These are phyloP conservation scores for Emmelina monodactyla DNA, from an alignment of 2,888 invertebrate genomes.

Conservation along the genomic window DNA sequence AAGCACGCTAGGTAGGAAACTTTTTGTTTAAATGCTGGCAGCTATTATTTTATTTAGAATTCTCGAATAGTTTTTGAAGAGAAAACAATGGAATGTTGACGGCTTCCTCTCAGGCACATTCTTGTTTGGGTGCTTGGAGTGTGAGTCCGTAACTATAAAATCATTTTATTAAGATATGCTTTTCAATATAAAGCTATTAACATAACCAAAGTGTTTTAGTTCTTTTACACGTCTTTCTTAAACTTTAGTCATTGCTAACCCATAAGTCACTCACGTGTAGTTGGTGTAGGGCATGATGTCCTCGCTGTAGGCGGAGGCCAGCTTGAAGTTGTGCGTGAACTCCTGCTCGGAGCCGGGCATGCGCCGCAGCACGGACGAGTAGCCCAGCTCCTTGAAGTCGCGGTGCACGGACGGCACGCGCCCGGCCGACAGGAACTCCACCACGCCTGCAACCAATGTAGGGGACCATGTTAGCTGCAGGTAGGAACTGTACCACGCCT, in stretches of 20 bases:
- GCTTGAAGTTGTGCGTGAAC: constrained; percentile 95
- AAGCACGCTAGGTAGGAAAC: too few species aligned
- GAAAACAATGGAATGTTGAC: too few species aligned
- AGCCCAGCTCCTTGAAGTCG: constrained; percentile 96
- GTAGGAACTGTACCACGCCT: constrained; percentile 96
- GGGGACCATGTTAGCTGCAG: too few species aligned
- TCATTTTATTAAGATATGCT: too few species aligned
- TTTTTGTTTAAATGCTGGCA: too few species aligned
- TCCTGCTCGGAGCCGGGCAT: constrained; percentile 89
- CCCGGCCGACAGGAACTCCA: constrained; percentile 93
- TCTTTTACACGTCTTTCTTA: neutral
- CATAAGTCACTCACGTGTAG: constrained; percentile 84
- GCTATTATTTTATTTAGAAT: too few species aligned
- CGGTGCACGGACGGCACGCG: constrained; percentile 90
- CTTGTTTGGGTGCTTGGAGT: too few species aligned
- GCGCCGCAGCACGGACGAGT: constrained; percentile 89
- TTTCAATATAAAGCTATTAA: too few species aligned
- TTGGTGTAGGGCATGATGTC: constrained; percentile 98
- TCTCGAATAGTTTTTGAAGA: too few species aligned
- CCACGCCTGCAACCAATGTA: constrained; percentile 74
- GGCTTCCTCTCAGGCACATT: too few species aligned
- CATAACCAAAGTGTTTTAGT: too few species aligned
- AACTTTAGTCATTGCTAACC: neutral
- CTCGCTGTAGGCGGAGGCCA: constrained; percentile 94
- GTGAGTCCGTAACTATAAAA: too few species aligned